Percentiles rank a stretch among this genome's conserved stretches.
These are phyloP conservation scores for Chunga burmeisteri DNA, from an alignment of 2,113 vertebrate genomes.

Conservation along the genomic window DNA sequence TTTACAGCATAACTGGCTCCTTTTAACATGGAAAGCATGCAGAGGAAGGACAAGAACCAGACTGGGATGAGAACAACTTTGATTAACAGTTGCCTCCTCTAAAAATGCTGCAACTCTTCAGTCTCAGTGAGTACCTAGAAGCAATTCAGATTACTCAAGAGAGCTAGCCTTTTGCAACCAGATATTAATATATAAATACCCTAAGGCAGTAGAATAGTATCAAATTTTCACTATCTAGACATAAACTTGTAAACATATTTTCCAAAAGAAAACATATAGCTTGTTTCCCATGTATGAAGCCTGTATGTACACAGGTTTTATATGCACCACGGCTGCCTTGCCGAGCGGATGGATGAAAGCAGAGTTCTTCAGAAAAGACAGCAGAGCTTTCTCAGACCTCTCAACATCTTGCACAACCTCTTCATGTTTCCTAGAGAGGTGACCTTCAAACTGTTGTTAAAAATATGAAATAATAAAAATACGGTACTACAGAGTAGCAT, in stretches of 20 bases:
- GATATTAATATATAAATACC: neutral
- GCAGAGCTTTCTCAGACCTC: constrained; percentile 9
- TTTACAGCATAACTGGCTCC: neutral
- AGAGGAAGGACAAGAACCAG: constrained; percentile 3
- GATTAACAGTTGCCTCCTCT: neutral
- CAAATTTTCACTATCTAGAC: neutral
- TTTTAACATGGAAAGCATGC: neutral
- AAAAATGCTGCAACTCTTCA: neutral
- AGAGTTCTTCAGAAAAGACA: neutral
- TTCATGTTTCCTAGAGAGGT: neutral
- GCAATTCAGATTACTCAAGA: neutral
- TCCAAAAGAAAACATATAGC: neutral
- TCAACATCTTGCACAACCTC: neutral
- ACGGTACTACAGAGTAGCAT: neutral
- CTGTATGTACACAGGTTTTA: neutral
- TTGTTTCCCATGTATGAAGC: neutral
- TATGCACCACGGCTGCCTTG: neutral
- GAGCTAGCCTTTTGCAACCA: neutral
- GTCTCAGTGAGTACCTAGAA: neutral
- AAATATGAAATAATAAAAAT: constrained; percentile 34
- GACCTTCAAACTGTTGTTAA: constrained; percentile 41
- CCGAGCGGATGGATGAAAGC: neutral
- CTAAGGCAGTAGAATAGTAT: neutral
- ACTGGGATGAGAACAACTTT: neutral
- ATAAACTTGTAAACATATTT: neutral